Base-by-base conservation (phyloP, 2,113 vertebrate species). In the Lepus americanus region DNA sequence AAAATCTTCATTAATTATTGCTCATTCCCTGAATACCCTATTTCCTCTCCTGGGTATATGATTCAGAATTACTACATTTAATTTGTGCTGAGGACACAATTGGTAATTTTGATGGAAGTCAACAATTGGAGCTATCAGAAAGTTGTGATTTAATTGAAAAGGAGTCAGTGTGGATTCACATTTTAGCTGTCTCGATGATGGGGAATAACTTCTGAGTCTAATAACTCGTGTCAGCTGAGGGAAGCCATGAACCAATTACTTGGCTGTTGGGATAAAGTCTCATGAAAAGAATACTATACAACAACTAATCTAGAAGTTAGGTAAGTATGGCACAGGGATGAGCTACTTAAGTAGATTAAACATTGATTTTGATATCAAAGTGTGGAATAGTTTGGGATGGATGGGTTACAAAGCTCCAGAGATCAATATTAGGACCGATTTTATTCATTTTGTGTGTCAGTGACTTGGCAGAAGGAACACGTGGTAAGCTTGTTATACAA, bases 401-500 rank as follows among this genome's bases (percentile, higher is more conserved):
- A 94, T 91, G 64, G 78, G 64, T 90, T 90, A 92, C 53, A 82
- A 83, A 95, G 92, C 77, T 90, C 53, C 36, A 77, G 84, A 20
- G 51, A 97, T 97, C 96, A 90, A 95, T 94, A 92, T 90, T 82
- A 85, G 81, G 77, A 85, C 20, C 80, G 72, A 85, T 96, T 97
- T 96, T 95, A 92, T 89, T 97, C 96, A 95, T 94, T 96, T 96
- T 83, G 91, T 95, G 85, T 97, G 85, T 94, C 92, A 95, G 3
- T 96, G 95, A 95, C 89, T 94, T 95, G 77, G 69, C 95, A 96
- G 95, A 95, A 93, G 93, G 67, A 94, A 87, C 93, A 90, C 64
- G 70, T 64, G 59, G 94, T 93, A 93, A 97, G 94, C 95, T 92
- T 66, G 87, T 90, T 51, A 80, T 59, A 97, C 87, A 96, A 94